Base-by-base conservation (phyloP, 2,888 invertebrate genomes). In the Drosophila aldrichi region DNA sequence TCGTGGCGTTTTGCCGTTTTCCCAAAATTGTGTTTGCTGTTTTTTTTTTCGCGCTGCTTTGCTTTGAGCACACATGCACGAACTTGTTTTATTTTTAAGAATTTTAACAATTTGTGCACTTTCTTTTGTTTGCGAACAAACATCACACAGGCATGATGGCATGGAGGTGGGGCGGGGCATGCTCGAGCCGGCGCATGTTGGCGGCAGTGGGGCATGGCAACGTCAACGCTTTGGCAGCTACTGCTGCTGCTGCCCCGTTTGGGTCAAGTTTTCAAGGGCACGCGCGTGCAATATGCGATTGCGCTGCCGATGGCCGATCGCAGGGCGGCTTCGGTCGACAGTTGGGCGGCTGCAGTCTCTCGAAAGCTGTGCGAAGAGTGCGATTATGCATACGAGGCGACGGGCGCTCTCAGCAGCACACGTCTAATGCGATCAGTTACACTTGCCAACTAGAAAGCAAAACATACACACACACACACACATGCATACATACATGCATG, bases 201-300 rank as follows among this genome's bases (percentile, higher is more conserved):
- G 22, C 14, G 20, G 14, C 12, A 44, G 43, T 43, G 29, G 32
- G 25, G 55, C 43, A 51, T 71, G 70, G 82, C 78, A 85, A 64
- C 80, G 69, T 51, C 59, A 49, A 49, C 68, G 82, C 79, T 74
- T 79, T 79, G 75, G 71, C 75, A 70, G 75, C 78, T 71, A 78
- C 22, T 61, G 41, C 22, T 60, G 63, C 44, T 63, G 44, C 44
- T 60, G 63, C 44, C 64, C 51, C 66, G 79, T 65, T 69, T 79
- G 84, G 87, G 89, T 87, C 89, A 89, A 82, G 73, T 74, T 84
- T 81, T 87, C 89, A 87, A 87, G 87, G 87, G 87, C 87, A 87
- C 82, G 87, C 89, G 87, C 70, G 74, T 74, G 84, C 83, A 69
- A 20, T 58, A 63, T 67, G 70, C 62, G 67, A 70, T 70, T 74